Percentiles rank a stretch among this genome's conserved stretches.
phyloP scores from a whole-genome alignment of 2,797 vertebrate species.

The Nannoperca obscura region DNA sequence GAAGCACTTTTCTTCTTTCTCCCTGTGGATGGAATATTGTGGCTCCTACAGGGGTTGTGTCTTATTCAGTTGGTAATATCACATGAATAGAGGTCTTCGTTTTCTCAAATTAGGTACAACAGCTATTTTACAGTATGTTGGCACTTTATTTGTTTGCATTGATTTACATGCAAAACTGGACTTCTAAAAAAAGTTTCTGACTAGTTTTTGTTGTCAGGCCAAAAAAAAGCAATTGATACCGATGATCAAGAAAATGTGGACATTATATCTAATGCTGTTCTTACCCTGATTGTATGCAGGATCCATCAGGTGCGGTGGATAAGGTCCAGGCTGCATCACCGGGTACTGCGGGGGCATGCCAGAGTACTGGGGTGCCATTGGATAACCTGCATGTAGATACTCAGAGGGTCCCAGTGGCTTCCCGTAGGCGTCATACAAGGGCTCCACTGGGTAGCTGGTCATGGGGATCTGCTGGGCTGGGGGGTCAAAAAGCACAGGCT shows the following conservation, averaged over 20 bases:
- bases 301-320: constrained; percentile 84
- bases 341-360: constrained; percentile 87
- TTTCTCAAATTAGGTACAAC: not conserved
- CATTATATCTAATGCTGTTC: not conserved
- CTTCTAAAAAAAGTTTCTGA: not conserved
- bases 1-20: not conserved
- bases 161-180: not conserved
- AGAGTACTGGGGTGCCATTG: constrained; percentile 82
- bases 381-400: constrained; percentile 78
- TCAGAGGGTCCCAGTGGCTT: constrained; percentile 85
- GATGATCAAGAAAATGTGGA: not conserved
- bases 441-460: constrained; percentile 89
- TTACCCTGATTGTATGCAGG: constrained; percentile 84
- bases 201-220: not conserved
- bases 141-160: not conserved
- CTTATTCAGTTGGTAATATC: not conserved
- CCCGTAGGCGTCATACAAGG: constrained; percentile 86
- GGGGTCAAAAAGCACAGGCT: constrained; percentile 1
- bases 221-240: not conserved
- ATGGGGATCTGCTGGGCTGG: constrained; percentile 90
- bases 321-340: constrained; percentile 86
- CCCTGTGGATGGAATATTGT: not conserved
- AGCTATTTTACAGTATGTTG: not conserved
- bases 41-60: not conserved
- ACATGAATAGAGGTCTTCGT: not conserved